Conservation (phyloP, 30 jellyfish, hydroid and myxozoan species). For the Nemopilema nomurai region DNA sequence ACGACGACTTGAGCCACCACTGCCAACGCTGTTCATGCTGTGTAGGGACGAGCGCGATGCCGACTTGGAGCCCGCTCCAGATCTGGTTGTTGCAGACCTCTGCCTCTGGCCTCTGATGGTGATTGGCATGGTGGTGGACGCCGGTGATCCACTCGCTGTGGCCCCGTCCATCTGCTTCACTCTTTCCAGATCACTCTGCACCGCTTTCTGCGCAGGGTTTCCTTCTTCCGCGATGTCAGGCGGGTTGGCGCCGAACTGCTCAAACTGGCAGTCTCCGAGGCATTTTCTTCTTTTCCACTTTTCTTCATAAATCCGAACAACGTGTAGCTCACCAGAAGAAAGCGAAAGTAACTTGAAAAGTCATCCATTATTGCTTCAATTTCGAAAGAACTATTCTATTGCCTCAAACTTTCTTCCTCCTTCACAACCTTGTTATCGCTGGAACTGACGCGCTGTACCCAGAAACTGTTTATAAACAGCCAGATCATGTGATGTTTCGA, state of each 20-base stretch:
- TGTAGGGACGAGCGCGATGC: slow-evolving; percentile 52
- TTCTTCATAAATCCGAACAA: slow-evolving; percentile 37
- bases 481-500: slow-evolving; percentile 34
- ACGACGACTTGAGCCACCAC: slow-evolving; percentile 58
- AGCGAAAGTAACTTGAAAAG: slow-evolving; percentile 23
- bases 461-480: slow-evolving; percentile 5
- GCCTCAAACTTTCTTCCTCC: slow-evolving; percentile 1
- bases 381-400: background rate
- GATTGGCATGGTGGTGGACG: slow-evolving; percentile 60
- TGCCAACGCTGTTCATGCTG: slow-evolving; percentile 59
- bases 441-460: background rate
- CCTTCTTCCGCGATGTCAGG: slow-evolving; percentile 23
- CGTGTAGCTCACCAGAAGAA: slow-evolving; percentile 46
- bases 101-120: slow-evolving; percentile 34
- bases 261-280: slow-evolving; percentile 18
- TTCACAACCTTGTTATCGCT: too few species aligned
- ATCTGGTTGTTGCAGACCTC: slow-evolving; percentile 45
- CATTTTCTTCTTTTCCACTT: slow-evolving; percentile 20
- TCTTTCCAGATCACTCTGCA: slow-evolving; percentile 21
- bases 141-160: slow-evolving; percentile 60
- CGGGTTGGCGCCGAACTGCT: slow-evolving; percentile 71
- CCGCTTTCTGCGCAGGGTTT: background rate
- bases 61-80: slow-evolving; percentile 50
- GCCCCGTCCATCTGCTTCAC: slow-evolving; percentile 19
- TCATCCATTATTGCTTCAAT: slow-evolving; percentile 5